Base-by-base conservation (phyloP, 2,113 vertebrate species). In the Orientallactaga bullata region DNA sequence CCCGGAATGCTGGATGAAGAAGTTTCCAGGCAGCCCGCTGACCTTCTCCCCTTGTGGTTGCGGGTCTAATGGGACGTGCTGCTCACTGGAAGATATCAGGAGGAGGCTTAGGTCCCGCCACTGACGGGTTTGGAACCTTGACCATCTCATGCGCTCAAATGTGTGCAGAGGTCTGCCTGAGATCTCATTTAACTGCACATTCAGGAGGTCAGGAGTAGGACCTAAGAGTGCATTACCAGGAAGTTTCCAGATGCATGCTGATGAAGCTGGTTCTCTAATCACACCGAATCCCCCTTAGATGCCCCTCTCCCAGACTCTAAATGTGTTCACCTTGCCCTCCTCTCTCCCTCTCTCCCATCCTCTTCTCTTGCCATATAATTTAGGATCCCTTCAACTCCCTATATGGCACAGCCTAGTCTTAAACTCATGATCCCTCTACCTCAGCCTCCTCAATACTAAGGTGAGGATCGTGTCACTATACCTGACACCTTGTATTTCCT, bases 1-100 rank as follows among this genome's bases (percentile, higher is more conserved):
- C 4, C 0, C 3, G 0, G 11, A 55, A 55, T 0, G 65, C 35
- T 71, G 55, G 37, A 32, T 3, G 7, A 63, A 2, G 0, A 24
- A 42, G 80, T 20, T 37, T 72, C 66, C 1, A 8, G 24, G 78
- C 12, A 2, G 11, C 74, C 21, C 39, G 4, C 17, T 4, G 12
- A 55, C 15, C 5, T 20, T 13, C 16, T 30, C 13, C 17, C n/a
- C 61, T 28, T 21, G 15, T 16, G 42, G 9, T 7, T 58, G 58
- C 21, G 6, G 0, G 4, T 11, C 63, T 87, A 23, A 1, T 12
- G 65, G 30, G 42, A n/a, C 51, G 20, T 42, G 15, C 3, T 9
- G 17, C 13, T 30, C 32, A 18, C 15, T 35, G 13, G 2, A 39
- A 28, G 80, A 58, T 12, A 68, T 26, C 81, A 5, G 69, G 47